Percentiles rank a stretch among this genome's conserved stretches.
Conservation (phyloP, 2,888 invertebrate genomes). For the Melipona bicolor region DNA sequence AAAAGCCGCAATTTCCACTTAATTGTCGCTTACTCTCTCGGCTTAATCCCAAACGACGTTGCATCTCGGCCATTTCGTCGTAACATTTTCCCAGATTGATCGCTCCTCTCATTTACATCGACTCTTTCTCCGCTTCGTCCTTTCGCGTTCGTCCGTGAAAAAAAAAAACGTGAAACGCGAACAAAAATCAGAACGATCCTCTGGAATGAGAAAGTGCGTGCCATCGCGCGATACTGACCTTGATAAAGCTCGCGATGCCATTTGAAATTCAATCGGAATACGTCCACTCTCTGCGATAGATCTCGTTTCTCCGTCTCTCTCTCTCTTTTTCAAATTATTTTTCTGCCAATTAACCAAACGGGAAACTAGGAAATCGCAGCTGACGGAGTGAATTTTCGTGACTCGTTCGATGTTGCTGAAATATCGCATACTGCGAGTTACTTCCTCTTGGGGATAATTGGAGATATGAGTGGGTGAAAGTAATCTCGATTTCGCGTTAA, state of each 20-base stretch:
- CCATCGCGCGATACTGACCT: constrained; percentile 59
- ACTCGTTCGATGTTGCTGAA: neutral
- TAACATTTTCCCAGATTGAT: neutral
- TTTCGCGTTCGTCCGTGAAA: constrained; percentile 12
- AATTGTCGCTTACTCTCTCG: constrained; percentile 2
- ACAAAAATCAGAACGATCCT: constrained; percentile 41
- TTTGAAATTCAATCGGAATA: constrained; percentile 44
- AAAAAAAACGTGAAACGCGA: too few relatives aligned
- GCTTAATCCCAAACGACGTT: constrained; percentile 3
- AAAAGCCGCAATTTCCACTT: constrained; percentile 18
- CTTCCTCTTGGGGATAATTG: constrained; percentile 14
- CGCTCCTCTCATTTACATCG: constrained; percentile 30
- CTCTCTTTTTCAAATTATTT: neutral
- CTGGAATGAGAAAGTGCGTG: constrained; percentile 69
- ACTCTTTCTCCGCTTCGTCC: constrained; percentile 23
- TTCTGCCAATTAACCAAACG: neutral
- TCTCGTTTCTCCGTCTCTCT: neutral
- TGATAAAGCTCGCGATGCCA: constrained; percentile 46
- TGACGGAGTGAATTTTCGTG: neutral
- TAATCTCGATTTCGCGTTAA: constrained; percentile 24
- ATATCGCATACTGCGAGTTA: neutral
- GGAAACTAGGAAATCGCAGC: neutral
- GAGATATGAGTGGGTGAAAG: constrained; percentile 25
- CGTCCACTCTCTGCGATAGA: neutral
- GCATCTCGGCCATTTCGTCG: neutral